Base-by-base conservation (phyloP, 2,888 invertebrate genomes). In the Salpingus planirostris region DNA sequence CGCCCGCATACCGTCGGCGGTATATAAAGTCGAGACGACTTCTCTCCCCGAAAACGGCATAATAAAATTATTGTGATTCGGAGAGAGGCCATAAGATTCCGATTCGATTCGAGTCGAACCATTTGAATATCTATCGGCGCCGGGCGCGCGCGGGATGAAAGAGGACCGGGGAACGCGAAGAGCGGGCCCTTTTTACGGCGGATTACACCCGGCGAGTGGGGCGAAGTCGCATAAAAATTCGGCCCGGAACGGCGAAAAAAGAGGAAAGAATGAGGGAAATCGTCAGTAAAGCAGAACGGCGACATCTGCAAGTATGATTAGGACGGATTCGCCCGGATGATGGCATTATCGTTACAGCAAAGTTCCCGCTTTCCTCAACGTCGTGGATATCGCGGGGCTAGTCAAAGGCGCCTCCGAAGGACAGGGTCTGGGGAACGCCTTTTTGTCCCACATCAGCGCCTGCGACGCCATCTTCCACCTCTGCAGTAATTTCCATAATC, bases 351-450 rank as follows among this genome's bases (percentile, higher is more conserved):
- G 34, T 71, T 73, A n/a, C 66, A 96, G 95, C 65, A 93, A 95
- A 73, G 97, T 98, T 18, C 96, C 98, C 8, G 98, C 97, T 1
- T 98, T 86, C 65, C 69, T 99, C 43, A 97, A 93, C 63, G 87
- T 99, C 15, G 92, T 93, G 15, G 98, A 99, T 63, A 99, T 99
- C 53, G 98, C 98, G 31, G 98, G 98, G 6, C 69, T 99, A 44
- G 98, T 99, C 21, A 90, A 93, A 57, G 98, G 97, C 15, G 98
- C 98, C 2, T 87, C 93, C 2, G 95, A 97, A 62, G 98, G 98
- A 1, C 91, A 96, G 65, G 96, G 98, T 2, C 72, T 99, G 33
- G 98, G 98, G 55, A 99, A 99, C 65, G 95, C 93, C 40, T 99
- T 99, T 67, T 75, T 99, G 25, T 95, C 97, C 3, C 95, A 99